Evolutionary conservation across 2,113 vertebrate species (phyloP), one percentile per base, ranked within the genome.

Genomic region (Perca schrenkii): DNA sequence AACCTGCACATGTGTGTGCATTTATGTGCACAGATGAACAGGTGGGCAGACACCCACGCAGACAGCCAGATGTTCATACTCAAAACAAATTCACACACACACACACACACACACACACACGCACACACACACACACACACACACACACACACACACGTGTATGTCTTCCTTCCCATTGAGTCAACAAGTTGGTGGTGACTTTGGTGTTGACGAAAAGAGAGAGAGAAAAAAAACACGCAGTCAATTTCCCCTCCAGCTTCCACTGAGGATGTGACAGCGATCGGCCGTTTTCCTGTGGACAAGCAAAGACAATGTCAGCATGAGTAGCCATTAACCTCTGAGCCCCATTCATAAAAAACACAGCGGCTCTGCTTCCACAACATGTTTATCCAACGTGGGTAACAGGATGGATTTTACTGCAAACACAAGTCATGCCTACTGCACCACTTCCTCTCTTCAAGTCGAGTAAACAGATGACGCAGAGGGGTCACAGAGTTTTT

Each of bases 231-330:
- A 67, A 34, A 17, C 34, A 11, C 40, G 40, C 14, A n/a, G 6
- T 67, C 15, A 28, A 50, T 74, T 88, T 89, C 79, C 86, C 34
- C 70, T 83, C 50, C 60, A 47, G 64, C 78, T 91, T 91, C 88
- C 87, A 64, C 36, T 85, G 81, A 89, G 91, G 92, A 92, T 79
- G 89, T 91, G 83, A 84, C 88, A 69, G 28, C 25, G 52, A 74
- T 49, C 46, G 86, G 50, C 60, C 31, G 1, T 74, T 74, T 88
- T 90, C 89, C 91, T 88, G 84, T 69, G 82, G 82, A 88, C 86
- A 28, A 56, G 47, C 63, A 47, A 64, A 87, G 80, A 90, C 91
- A 90, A 89, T 90, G 85, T 89, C 84, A 84, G 86, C 86, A 74
- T 14, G 62, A 77, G 88, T 25, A 68, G 75, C 85, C 84, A 74